Evolutionary conservation across 2,888 invertebrate species (phyloP).

Genomic region (Drosophila leonis): DNA sequence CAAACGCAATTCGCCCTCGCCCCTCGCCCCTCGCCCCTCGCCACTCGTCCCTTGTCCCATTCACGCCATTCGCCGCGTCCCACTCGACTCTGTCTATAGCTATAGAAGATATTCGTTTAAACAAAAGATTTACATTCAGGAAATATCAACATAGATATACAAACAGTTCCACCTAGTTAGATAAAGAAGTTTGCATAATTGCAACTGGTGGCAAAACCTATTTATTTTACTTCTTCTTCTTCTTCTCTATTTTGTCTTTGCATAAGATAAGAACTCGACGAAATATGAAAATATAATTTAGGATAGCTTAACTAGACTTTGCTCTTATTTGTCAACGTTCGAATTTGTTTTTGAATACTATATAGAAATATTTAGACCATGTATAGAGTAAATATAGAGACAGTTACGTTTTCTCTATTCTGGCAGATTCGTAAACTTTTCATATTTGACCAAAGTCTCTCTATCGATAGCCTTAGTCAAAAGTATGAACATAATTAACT

Average conservation of each 20-base stretch:
- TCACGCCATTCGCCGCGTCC: too few relatives aligned
- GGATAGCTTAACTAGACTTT: neutral
- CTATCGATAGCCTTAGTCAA: neutral
- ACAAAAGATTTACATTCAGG: conserved; percentile 43
- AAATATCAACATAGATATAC: conserved; percentile 30
- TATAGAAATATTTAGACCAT: neutral
- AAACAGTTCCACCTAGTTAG: conserved; percentile 6
- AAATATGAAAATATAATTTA: neutral
- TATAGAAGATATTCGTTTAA: neutral
- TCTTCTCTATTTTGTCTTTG: neutral
- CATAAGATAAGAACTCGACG: neutral
- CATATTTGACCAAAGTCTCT: too few relatives aligned
- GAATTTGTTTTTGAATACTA: neutral
- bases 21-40: neutral
- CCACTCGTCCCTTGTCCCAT: too few relatives aligned
- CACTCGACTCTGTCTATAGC: neutral
- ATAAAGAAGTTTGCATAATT: conserved; percentile 19
- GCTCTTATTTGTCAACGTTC: neutral
- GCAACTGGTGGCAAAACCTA: conserved; percentile 7
- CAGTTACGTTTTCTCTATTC: neutral
- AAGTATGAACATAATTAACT: neutral
- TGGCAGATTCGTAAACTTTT: too few relatives aligned
- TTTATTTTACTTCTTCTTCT: neutral
- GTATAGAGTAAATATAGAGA: neutral
- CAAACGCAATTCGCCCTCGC: conserved; percentile 10